These are phyloP conservation scores for Morpho helenor DNA, from an alignment of 2,888 invertebrate species.

Conservation along the genomic window DNA sequence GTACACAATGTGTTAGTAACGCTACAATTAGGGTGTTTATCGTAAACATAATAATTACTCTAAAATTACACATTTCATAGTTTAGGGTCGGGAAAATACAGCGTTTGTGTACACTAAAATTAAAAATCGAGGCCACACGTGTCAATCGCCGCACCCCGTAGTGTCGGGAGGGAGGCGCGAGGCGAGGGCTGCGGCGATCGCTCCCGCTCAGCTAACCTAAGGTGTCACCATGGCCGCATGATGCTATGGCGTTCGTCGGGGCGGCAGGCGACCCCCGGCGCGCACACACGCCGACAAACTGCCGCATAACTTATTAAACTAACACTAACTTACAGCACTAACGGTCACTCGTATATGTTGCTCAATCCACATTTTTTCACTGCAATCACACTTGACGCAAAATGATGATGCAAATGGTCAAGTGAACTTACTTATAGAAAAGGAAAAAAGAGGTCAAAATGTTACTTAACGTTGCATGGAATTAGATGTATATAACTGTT, in stretches of 20 bases:
- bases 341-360: too few relatives aligned
- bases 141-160: constrained; percentile 49
- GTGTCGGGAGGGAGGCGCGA: constrained; percentile 24
- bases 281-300: not conserved
- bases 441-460: too few relatives aligned
- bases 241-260: constrained; percentile 51
- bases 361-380: too few relatives aligned
- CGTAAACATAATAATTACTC: constrained; percentile 24
- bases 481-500: too few relatives aligned
- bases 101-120: constrained; percentile 42
- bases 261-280: constrained; percentile 34
- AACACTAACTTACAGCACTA: constrained; percentile 29
- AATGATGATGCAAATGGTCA: too few relatives aligned
- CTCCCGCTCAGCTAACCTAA: constrained; percentile 54
- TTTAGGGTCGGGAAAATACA: constrained; percentile 56
- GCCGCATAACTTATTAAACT: not conserved
- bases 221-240: constrained; percentile 76
- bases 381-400: too few relatives aligned
- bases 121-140: constrained; percentile 74
- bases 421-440: too few relatives aligned
- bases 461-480: too few relatives aligned
- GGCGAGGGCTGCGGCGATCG: constrained; percentile 51
- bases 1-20: not conserved
- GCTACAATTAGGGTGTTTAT: not conserved
- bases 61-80: constrained; percentile 76